Conservation (phyloP, 2,797 vertebrate genomes). For the Corythornis leucogaster region DNA sequence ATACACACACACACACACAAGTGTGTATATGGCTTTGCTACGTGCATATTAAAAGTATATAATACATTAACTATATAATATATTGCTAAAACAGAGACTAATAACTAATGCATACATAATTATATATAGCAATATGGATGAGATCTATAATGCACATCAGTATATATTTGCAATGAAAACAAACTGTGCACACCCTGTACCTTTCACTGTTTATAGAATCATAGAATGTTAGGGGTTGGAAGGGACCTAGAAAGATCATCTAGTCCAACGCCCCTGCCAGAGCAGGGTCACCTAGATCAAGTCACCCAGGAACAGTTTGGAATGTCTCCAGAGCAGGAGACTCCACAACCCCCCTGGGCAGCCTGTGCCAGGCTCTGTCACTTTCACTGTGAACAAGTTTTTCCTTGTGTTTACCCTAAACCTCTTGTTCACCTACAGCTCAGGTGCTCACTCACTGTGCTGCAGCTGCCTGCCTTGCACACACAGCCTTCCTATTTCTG, state of each 20-base stretch:
- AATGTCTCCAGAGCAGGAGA: too few species aligned
- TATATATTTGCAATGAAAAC: neutral
- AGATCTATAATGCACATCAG: neutral
- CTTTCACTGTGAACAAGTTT: too few species aligned
- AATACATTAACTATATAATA: neutral
- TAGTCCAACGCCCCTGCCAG: too few species aligned
- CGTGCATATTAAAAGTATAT: neutral
- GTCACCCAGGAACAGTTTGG: too few species aligned
- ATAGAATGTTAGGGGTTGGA: too few species aligned
- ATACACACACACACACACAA: rapidly evolving
- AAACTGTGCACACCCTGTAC: neutral
- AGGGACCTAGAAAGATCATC: too few species aligned
- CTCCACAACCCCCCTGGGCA: too few species aligned
- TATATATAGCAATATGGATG: neutral
- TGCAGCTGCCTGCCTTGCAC: neutral
- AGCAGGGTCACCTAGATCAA: too few species aligned
- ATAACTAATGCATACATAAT: neutral
- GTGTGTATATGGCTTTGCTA: neutral
- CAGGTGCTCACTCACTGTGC: neutral
- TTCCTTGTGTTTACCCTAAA: too few species aligned
- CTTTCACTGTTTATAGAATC: neutral
- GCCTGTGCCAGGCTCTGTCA: too few species aligned
- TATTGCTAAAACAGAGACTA: neutral
- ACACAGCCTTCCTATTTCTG: neutral
- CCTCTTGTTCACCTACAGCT: neutral